A percentile compares a stretch with the other conserved stretches of the same genome.
phyloP scores from a whole-genome alignment of 2,888 invertebrate genomes.

The Encarsia formosa region DNA sequence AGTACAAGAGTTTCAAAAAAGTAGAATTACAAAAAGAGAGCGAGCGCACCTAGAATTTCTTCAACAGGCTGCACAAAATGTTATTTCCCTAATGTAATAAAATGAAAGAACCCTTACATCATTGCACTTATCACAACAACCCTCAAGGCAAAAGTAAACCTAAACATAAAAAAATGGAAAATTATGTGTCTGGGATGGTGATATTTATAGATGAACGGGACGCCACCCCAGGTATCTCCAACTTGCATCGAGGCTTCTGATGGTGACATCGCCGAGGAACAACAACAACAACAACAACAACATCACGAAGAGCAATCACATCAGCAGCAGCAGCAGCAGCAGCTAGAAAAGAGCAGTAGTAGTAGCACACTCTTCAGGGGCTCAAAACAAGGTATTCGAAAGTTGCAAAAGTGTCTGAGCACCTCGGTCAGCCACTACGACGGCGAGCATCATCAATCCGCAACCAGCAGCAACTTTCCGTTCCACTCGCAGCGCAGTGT shows the following conservation, averaged over 20 bases:
- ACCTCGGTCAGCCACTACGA: slow-evolving; percentile 68
- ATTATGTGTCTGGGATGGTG: slow-evolving; percentile 24
- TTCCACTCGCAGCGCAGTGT: slow-evolving; percentile 46
- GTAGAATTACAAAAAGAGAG: slow-evolving; percentile 7
- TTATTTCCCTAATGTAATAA: too few relatives aligned
- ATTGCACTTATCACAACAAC: background rate
- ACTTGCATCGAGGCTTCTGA: too few relatives aligned
- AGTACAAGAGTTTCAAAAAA: too few relatives aligned
- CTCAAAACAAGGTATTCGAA: slow-evolving; percentile 93
- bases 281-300: background rate
- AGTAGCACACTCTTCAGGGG: slow-evolving; percentile 25
- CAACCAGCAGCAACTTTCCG: slow-evolving; percentile 48
- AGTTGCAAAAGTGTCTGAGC: slow-evolving; percentile 88
- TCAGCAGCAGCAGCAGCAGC: slow-evolving; percentile 25
- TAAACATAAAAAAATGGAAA: background rate
- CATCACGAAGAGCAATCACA: background rate
- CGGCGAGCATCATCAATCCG: slow-evolving; percentile 52
- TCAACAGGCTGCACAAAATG: too few relatives aligned
- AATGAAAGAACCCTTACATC: too few relatives aligned
- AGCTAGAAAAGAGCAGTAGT: slow-evolving; percentile 23
- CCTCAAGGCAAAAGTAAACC: background rate
- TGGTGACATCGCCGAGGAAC: slow-evolving; percentile 30
- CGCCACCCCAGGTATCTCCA: too few relatives aligned
- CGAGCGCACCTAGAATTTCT: background rate
- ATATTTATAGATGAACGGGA: slow-evolving; percentile 73